phyloP scores from a whole-genome alignment of 1,140 invertebrate genomes.

The roundworm (Caenorhabditis elegans) region DNA sequence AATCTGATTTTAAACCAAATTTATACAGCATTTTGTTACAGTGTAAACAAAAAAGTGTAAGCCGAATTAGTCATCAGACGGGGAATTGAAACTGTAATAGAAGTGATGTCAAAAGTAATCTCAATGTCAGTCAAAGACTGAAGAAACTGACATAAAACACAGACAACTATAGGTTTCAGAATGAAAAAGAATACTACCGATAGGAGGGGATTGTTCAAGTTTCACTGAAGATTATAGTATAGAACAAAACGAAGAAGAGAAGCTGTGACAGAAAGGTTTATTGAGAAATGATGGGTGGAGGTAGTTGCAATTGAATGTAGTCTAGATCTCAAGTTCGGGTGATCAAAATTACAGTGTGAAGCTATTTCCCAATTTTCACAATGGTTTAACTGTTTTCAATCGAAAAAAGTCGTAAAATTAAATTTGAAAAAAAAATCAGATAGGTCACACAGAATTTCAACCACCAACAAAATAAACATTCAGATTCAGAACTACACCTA shows the following conservation, averaged over 20 bases:
- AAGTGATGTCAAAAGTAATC: constrained; percentile 29
- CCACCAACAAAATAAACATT: no score
- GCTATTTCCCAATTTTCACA: no score
- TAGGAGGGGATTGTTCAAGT: not conserved
- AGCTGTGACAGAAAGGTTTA: not conserved
- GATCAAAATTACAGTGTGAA: not conserved
- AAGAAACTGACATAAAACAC: no score
- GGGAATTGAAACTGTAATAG: not conserved
- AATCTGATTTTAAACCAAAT: not conserved
- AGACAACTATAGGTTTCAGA: no score
- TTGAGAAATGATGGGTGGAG: not conserved
- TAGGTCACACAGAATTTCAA: no score
- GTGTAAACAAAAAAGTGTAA: not conserved
- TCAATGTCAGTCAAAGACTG: not conserved
- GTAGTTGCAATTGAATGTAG: not conserved
- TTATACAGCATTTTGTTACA: not conserved
- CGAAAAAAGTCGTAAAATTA: no score
- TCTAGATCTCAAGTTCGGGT: not conserved
- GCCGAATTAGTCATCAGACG: not conserved
- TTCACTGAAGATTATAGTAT: not conserved
- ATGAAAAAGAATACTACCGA: not conserved
- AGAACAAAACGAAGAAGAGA: not conserved
- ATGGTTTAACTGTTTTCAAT: no score
- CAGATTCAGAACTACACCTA: not conserved
- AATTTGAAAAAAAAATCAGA: no score